Base-by-base conservation (phyloP, 2,113 vertebrate genomes). In the Thunnus maccoyii region DNA sequence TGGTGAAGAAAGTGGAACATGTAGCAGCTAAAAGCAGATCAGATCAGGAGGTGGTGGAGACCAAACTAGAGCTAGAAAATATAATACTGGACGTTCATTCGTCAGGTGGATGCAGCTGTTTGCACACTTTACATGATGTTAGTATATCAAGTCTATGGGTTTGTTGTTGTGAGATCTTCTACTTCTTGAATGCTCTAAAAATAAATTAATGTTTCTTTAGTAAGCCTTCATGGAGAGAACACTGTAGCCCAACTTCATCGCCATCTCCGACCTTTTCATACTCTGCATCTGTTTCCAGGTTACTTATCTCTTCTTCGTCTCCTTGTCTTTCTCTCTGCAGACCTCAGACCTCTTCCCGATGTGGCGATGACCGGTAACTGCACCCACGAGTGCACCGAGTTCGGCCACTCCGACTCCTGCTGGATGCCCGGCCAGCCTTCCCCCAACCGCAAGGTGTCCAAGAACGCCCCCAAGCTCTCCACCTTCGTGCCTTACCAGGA, bases 401-500 rank as follows among this genome's bases (percentile, higher is more conserved):
- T 97, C 2, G 98, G 98, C 89, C 98, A 99, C 93, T 99, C 98
- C 0, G 98, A 99, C 91, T 96, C 97, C 55, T 99, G 98, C 96
- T 99, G 98, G 98, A 99, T 99, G 98, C 98, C 98, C 0, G 97
- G 98, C 72, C 97, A 99, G 93, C 95, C 96, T 0, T 98, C 98
- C 79, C 97, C 97, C 78, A 96, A 93, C 93, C 96, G 95, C 95
- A 97, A 97, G 94, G 95, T 62, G 60, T 58, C 96, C 94, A 97
- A 96, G 94, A 96, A 95, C 22, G 94, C 96, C 92, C 96, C 98
- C 91, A 97, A 96, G 95, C 97, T 99, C 91, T 98, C 98, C 95
- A 99, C 98, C 95, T 99, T 99, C 89, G 98, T 99, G 98, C 97
- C 98, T 99, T 99, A 99, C 96, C 97, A 98, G 96, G 98, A 99